Evolutionary conservation across 2,888 invertebrate genomes (phyloP).

Genomic region (Xanthorhoe designata): DNA sequence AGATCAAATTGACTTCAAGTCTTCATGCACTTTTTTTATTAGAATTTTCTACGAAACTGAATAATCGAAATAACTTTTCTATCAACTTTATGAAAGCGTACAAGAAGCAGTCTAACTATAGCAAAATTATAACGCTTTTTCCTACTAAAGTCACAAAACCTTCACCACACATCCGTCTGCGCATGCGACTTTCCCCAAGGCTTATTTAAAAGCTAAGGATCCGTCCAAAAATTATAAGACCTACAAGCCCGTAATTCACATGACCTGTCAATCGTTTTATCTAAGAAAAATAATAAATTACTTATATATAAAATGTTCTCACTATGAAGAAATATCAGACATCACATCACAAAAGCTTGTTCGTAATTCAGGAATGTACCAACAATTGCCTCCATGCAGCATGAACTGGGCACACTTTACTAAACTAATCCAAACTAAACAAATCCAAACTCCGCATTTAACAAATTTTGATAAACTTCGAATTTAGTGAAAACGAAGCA

Average conservation of each 20-base stretch:
- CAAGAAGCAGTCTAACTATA: slow-evolving; percentile 75
- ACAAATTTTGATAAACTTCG: slow-evolving; percentile 23
- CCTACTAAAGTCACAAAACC: slow-evolving; percentile 71
- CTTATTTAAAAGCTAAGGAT: slow-evolving; percentile 38
- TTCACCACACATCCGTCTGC: slow-evolving; percentile 71
- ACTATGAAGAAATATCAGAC: slow-evolving; percentile 59
- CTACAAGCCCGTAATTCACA: slow-evolving; percentile 59
- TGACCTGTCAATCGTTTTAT: slow-evolving; percentile 38
- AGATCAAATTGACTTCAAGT: slow-evolving; percentile 53
- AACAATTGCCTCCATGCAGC: slow-evolving; percentile 49
- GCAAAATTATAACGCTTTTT: slow-evolving; percentile 67
- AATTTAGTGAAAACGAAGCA: slow-evolving; percentile 29
- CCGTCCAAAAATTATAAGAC: slow-evolving; percentile 43
- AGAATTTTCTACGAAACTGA: slow-evolving; percentile 66
- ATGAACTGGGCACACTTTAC: slow-evolving; percentile 14
- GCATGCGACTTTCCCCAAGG: slow-evolving; percentile 73
- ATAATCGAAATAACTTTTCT: slow-evolving; percentile 70
- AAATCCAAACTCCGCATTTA: slow-evolving; percentile 20
- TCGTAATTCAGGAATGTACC: slow-evolving; percentile 76
- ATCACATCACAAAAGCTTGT: slow-evolving; percentile 84
- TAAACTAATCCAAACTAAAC: slow-evolving; percentile 18
- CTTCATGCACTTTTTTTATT: slow-evolving; percentile 66
- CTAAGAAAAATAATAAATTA: slow-evolving; percentile 40
- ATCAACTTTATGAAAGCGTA: slow-evolving; percentile 75
- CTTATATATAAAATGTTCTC: slow-evolving; percentile 37